phyloP scores from a whole-genome alignment of 1,140 invertebrate species.

The Harlomillsia oculata region DNA sequence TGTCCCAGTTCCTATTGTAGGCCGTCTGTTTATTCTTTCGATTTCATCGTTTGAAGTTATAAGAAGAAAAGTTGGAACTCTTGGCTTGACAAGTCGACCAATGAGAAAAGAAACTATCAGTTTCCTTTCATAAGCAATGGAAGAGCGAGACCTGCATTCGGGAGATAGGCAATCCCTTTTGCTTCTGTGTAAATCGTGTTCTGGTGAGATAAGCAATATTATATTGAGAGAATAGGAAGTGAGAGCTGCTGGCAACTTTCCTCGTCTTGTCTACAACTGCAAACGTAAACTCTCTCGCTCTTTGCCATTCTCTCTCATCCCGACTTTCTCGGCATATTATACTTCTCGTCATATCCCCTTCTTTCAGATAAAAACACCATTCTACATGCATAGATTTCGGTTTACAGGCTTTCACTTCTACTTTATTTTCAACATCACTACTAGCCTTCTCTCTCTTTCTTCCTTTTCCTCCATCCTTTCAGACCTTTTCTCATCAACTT shows the following conservation, averaged over 20 bases:
- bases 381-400: slow-evolving; percentile 34
- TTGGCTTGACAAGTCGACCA: no score
- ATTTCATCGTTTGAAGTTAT: no score
- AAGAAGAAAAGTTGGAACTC: no score
- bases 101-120: no score
- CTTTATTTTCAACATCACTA: slow-evolving; percentile 7
- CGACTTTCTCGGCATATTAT: background rate
- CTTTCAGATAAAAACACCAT: slow-evolving; percentile 27
- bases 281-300: background rate
- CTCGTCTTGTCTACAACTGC: no score
- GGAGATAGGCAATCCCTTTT: slow-evolving; percentile 26
- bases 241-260: no score
- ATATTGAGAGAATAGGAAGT: slow-evolving; percentile 7
- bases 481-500: no score
- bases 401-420: slow-evolving; percentile 23
- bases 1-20: no score
- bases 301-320: slow-evolving; percentile 1
- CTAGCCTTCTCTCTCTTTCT: background rate
- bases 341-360: background rate
- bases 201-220: slow-evolving; percentile 32
- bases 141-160: slow-evolving; percentile 15
- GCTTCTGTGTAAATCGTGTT: slow-evolving; percentile 26
- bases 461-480: background rate
- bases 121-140: slow-evolving; percentile 13
- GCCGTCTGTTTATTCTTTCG: no score